Base-by-base conservation (phyloP, 2,888 invertebrate genomes). In the Suillia variegata region DNA sequence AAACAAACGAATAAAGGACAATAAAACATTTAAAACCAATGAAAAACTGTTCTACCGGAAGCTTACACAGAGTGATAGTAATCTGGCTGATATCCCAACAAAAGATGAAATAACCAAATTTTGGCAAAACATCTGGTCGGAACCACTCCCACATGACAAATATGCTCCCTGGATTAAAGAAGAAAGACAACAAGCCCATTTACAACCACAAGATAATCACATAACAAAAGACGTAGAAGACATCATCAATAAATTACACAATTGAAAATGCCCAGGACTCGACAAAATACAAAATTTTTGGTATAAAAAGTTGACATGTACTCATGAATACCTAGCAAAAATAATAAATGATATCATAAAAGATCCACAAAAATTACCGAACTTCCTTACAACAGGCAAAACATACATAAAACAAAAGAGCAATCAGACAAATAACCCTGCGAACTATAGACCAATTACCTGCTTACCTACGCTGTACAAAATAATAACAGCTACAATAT, bases 361-460 rank as follows among this genome's bases (percentile, higher is more conserved):
- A n/a, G n/a, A n/a, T n/a, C 24, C 26, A n/a, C n/a, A 22, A 50
- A 50, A 38, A 38, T 26, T 34, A 8, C 42, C 42, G 12, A 20
- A 17, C 12, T 54, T 20, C 13, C 18, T 38, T 5, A 42, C 22
- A 20, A 42, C 20, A 54, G 34, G 42, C 22, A 21, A 42, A 38
- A 54, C 54, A 38, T 54, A 38, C 26, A 50, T 50, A 24, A 24
- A 21, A 54, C 54, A 38, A 42, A 54, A 54, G 18, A 54, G n/a
- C 38, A 38, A 8, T n/a, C 12, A 38, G 4, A 54, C 24, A 47
- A 47, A 17, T 12, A 54, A 54, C n/a, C 54, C 45, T 24, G 8
- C 54, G 6, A 45, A 54, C 45, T 18, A 47, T n/a, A 54, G 42
- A 47, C 54, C 54, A 12, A 54, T 54, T n/a, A 54, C 47, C 22